Conservation (phyloP, 1,140 invertebrate genomes). For the Sipha flava region DNA sequence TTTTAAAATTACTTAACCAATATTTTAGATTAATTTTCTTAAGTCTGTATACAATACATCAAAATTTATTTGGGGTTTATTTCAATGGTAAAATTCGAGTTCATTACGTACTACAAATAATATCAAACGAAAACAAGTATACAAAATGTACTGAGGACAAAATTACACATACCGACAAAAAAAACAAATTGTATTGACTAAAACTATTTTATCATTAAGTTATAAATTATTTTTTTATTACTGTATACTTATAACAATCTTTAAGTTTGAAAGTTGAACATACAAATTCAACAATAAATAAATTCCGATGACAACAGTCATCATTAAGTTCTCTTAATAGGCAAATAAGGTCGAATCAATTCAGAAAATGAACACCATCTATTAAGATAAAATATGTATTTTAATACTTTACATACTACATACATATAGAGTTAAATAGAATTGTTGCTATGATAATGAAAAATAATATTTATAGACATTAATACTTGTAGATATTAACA, state of each 20-base stretch:
- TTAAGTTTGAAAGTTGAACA: background rate
- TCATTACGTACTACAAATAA: no score
- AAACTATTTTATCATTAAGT: no score
- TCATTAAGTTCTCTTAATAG: background rate
- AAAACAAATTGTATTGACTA: no score
- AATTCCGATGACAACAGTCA: background rate
- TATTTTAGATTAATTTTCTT: no score
- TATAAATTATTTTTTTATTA: no score
- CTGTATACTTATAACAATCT: background rate
- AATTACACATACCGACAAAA: no score
- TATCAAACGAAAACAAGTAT: no score
- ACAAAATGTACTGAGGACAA: no score
- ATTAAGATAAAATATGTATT: background rate
- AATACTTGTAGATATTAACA: background rate
- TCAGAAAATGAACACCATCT: background rate
- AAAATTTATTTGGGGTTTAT: no score
- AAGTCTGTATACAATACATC: no score
- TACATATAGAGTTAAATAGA: background rate
- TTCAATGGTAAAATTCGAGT: no score
- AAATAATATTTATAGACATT: background rate
- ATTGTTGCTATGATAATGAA: background rate
- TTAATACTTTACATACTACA: background rate
- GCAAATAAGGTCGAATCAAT: constrained; percentile 20
- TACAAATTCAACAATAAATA: background rate
- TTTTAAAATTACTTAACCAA: no score